Evolutionary conservation across 2,888 invertebrate species (phyloP).

Genomic region (Thyatira batis): DNA sequence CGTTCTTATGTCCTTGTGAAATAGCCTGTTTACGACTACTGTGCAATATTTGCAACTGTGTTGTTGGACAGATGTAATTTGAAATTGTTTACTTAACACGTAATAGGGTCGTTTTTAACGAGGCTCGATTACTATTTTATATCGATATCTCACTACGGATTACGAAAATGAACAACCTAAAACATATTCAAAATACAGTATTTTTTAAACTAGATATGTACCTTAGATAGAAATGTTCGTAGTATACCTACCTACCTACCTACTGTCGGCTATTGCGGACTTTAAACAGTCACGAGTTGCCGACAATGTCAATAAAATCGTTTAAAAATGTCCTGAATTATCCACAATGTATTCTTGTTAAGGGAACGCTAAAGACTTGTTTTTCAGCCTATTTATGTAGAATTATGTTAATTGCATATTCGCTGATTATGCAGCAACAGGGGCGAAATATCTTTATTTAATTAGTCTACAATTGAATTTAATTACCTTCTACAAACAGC

Average conservation of each 20-base stretch:
- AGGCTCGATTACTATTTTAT: not conserved
- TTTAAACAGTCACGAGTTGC: not conserved
- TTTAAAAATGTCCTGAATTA: conserved; percentile 1
- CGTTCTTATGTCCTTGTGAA: conserved; percentile 26
- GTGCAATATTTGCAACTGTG: conserved; percentile 25
- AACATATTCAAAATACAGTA: too few species aligned
- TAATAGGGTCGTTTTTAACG: not conserved
- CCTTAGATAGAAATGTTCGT: too few species aligned
- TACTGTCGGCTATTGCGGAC: not conserved
- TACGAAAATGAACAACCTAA: not conserved
- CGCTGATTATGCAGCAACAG: not conserved
- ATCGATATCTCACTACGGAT: not conserved
- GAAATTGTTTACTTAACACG: conserved; percentile 19
- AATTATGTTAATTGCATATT: conserved; percentile 1
- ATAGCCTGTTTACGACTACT: conserved; percentile 20
- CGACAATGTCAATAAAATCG: not conserved
- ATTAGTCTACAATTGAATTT: not conserved
- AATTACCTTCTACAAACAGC: not conserved
- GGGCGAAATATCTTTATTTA: conserved; percentile 8
- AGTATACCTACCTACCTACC: too few species aligned
- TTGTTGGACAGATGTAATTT: conserved; percentile 14
- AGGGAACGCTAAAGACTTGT: not conserved
- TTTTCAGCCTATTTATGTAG: not conserved
- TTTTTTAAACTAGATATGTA: too few species aligned
- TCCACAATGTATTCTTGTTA: not conserved